Percentiles rank a stretch among this genome's conserved stretches.
These are phyloP conservation scores for Cyphomyrmex costatus DNA, from an alignment of 1,140 invertebrate species.

Conservation along the genomic window DNA sequence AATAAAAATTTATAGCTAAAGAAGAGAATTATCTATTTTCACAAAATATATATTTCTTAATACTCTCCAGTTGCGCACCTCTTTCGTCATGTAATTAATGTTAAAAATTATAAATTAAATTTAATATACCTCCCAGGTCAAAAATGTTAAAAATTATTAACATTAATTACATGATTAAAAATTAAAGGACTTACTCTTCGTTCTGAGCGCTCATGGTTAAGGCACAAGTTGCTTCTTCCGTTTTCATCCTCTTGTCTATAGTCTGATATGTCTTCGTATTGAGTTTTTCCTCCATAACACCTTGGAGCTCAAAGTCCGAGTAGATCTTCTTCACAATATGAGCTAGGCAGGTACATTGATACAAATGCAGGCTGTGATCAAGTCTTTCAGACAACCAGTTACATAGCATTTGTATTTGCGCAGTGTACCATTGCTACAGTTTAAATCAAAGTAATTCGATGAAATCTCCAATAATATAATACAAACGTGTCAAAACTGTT, in stretches of 20 bases:
- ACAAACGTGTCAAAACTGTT: not conserved
- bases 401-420: constrained; percentile 97
- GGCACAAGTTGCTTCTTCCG: constrained; percentile 98
- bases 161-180: too few relatives aligned
- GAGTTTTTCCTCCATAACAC: constrained; percentile 99
- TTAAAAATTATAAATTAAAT: constrained; percentile 30
- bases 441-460: constrained; percentile 21
- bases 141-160: too few relatives aligned
- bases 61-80: not conserved
- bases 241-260: constrained; percentile 97
- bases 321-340: constrained; percentile 99
- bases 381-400: constrained; percentile 98
- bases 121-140: too few relatives aligned
- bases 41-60: constrained; percentile 12
- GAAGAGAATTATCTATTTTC: not conserved
- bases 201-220: constrained; percentile 93
- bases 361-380: constrained; percentile 97
- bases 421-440: constrained; percentile 96
- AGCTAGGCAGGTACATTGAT: constrained; percentile 98
- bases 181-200: constrained; percentile 87
- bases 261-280: constrained; percentile 98
- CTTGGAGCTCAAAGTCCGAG: constrained; percentile 99
- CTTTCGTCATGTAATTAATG: not conserved
- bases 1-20: not conserved
- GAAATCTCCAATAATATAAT: not conserved